A percentile compares a stretch with the other conserved stretches of the same genome.
Evolutionary conservation across 2,797 vertebrate species (phyloP).

Genomic region (Scomberomorus guttatus): DNA sequence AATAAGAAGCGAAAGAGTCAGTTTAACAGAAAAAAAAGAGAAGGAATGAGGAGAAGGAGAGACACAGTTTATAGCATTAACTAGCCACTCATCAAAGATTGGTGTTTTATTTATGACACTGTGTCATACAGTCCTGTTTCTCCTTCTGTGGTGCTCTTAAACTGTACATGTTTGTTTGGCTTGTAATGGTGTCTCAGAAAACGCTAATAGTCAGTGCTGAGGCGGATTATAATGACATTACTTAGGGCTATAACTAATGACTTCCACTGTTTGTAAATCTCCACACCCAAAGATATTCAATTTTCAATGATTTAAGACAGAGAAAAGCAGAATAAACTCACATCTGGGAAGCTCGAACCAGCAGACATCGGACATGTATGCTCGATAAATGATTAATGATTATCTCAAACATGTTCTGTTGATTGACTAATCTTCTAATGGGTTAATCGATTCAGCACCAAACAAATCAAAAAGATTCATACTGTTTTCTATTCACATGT

Average conservation of each 20-base stretch:
- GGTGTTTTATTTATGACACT: not conserved
- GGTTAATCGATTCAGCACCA: not conserved
- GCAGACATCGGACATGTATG: not conserved
- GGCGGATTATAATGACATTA: not conserved
- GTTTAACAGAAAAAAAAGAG: not conserved
- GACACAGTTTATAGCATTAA: not conserved
- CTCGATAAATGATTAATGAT: too few relatives aligned
- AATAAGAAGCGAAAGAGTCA: not conserved
- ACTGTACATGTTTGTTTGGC: not conserved
- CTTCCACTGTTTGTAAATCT: too few relatives aligned
- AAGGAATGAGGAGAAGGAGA: not conserved
- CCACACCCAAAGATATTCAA: not conserved
- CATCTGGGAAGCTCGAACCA: not conserved
- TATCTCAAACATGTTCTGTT: too few relatives aligned
- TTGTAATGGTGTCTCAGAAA: not conserved
- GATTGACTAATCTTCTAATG: too few relatives aligned
- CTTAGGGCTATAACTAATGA: too few relatives aligned
- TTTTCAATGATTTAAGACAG: not conserved
- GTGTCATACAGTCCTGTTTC: not conserved
- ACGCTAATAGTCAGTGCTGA: too few relatives aligned
- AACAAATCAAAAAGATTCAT: not conserved
- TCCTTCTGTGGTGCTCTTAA: not conserved
- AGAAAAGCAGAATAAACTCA: not conserved
- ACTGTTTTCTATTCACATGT: not conserved
- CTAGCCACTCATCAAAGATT: not conserved